phyloP scores from a whole-genome alignment of 2,113 vertebrate species.

The Bubo bubo region DNA sequence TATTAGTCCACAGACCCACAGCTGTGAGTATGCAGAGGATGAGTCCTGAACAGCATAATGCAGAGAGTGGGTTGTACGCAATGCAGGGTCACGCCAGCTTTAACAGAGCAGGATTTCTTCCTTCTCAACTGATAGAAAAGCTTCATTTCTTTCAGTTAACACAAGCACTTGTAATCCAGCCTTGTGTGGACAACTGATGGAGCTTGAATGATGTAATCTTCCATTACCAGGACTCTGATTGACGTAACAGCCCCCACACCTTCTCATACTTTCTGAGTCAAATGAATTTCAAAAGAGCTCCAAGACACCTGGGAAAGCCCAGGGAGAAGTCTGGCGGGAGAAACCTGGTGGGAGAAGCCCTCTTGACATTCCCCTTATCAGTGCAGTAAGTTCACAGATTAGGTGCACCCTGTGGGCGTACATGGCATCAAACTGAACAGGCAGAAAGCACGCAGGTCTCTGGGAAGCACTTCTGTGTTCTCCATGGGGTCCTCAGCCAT shows the following conservation, averaged over 20 bases:
- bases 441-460: not conserved
- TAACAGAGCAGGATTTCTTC: not conserved
- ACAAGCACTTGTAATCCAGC: not conserved
- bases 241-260: rapidly evolving
- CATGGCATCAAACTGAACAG: not conserved
- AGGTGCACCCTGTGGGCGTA: rapidly evolving
- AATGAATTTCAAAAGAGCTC: not conserved
- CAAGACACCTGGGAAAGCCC: not conserved
- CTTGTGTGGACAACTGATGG: not conserved
- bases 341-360: not conserved
- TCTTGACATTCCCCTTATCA: not conserved
- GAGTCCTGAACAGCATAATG: not conserved
- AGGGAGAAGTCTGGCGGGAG: not conserved
- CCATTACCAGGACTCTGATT: not conserved
- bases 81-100: not conserved
- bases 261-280: not conserved
- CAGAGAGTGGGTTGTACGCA: not conserved
- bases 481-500: rapidly evolving
- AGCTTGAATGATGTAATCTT: not conserved
- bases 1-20: not conserved
- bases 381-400: rapidly evolving
- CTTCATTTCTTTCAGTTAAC: not conserved
- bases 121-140: not conserved
- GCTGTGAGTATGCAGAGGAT: not conserved
- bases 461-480: not conserved